Evolutionary conservation across 2,797 vertebrate species (phyloP), one percentile per base, ranked within the genome.

Genomic region (Rhinogobio ventralis): DNA sequence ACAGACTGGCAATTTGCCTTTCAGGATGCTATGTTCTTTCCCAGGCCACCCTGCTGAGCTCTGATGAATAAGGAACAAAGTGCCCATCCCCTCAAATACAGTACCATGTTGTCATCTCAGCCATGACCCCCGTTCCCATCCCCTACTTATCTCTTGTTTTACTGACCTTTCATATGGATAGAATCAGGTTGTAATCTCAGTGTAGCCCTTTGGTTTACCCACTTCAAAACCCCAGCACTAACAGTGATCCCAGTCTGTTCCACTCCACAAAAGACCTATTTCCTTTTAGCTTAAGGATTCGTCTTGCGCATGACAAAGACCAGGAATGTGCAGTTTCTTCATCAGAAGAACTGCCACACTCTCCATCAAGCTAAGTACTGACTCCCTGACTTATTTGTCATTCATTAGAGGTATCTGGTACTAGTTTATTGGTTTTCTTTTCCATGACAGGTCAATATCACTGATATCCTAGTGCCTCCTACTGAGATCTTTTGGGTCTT

Each of bases 81-180:
- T 92, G 93, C 89, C 78, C 86, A 79, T 84, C 85, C 85, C 81
- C 84, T 84, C 86, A 87, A 89, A 85, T 87, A 77, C 87, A 83
- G 82, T 84, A 84, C 82, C 87, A 86, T 86, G 86, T 89, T 88
- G 87, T 91, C 89, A 89, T 82, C 89, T 88, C 81, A 90, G 90
- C 72, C 77, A 79, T 93, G 92, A 92, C 91, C 92, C 92, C 93
- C 92, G 92, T 90, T 89, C 90, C 89, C 89, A 86, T 84, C 91
- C 91, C 92, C 91, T 91, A 90, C 84, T 91, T 88, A 60, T 91
- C 89, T 88, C 49, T 77, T 84, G 77, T 83, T 89, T 91, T 90
- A 90, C 55, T 55, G 90, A 89, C 91, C 94, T 96, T 96, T 96
- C 95, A 96, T 95, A 96, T 96, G 95, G 94, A 96, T 93, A 39